Evolutionary conservation across 2,113 vertebrate genomes (phyloP).

Genomic region (Phycodurus eques): DNA sequence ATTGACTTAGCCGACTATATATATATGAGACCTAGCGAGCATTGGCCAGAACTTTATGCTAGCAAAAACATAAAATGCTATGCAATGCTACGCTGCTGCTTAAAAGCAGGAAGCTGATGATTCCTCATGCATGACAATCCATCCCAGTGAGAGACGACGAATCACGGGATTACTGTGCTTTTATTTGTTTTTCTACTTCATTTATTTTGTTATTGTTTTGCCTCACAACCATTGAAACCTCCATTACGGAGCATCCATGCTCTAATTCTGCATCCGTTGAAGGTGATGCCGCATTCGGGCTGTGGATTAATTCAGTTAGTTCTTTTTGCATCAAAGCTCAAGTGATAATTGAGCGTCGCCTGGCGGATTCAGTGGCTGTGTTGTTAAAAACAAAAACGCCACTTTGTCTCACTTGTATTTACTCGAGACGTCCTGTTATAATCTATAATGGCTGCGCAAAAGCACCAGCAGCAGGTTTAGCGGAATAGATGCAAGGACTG

Average conservation of each 20-base stretch:
- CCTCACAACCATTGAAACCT: conserved; percentile 38
- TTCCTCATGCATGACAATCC: background rate
- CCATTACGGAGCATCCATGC: conserved; percentile 36
- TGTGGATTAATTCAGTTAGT: conserved; percentile 57
- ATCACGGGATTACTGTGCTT: background rate
- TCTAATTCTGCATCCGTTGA: conserved; percentile 21
- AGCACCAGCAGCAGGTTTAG: background rate
- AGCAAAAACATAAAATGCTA: no score
- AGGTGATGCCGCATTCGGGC: background rate
- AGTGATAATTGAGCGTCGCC: conserved; percentile 30
- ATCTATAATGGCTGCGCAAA: background rate
- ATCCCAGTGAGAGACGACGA: background rate
- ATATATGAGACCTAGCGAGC: no score
- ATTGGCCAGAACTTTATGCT: no score
- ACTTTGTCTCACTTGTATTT: conserved; percentile 5
- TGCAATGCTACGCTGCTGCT: background rate
- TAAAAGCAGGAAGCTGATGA: background rate
- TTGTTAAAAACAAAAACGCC: conserved; percentile 36
- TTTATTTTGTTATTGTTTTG: background rate
- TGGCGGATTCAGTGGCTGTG: conserved; percentile 26
- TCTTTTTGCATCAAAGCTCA: conserved; percentile 26
- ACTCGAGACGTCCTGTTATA: background rate
- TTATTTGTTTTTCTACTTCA: background rate
- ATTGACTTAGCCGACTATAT: no score
- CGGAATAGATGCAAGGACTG: background rate